phyloP scores from a whole-genome alignment of 2,113 vertebrate genomes.

The Fukomys damarensis region DNA sequence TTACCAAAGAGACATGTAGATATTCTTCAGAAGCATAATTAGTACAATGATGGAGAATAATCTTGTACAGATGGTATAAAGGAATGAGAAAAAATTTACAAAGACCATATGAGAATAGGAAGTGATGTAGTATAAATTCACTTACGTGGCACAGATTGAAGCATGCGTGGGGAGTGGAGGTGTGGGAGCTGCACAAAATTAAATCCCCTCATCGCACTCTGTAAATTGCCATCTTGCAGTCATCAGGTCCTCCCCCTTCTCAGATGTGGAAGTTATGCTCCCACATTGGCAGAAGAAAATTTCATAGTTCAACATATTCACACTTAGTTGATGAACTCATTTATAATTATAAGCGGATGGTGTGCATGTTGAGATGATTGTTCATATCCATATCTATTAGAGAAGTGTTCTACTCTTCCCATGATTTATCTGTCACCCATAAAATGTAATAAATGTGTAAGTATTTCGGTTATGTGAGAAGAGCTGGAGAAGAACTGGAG shows the following conservation, averaged over 20 bases:
- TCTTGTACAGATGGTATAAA: constrained; percentile 54
- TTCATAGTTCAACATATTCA: constrained; percentile 62
- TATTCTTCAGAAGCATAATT: constrained; percentile 56
- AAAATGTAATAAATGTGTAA: constrained; percentile 1
- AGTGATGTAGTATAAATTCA: constrained; percentile 43
- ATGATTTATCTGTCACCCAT: constrained; percentile 56
- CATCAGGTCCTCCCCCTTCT: constrained; percentile 52
- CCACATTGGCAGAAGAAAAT: constrained; percentile 74
- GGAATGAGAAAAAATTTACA: constrained; percentile 61
- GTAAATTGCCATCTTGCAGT: constrained; percentile 70
- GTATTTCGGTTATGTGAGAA: constrained; percentile 56
- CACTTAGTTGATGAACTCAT: constrained; percentile 72
- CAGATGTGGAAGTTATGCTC: constrained; percentile 62
- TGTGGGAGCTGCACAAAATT: constrained; percentile 60
- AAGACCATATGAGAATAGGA: constrained; percentile 62
- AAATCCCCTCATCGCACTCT: constrained; percentile 49
- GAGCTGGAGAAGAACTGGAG: constrained; percentile 31
- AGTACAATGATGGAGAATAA: constrained; percentile 37
- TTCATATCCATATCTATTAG: constrained; percentile 72
- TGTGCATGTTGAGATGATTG: constrained; percentile 65
- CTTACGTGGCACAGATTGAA: constrained; percentile 39
- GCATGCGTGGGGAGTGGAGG: constrained; percentile 47
- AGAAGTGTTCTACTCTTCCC: constrained; percentile 41
- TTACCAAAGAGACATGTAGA: constrained; percentile 28
- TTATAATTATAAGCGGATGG: constrained; percentile 76